Evolutionary conservation across 2,113 vertebrate genomes (phyloP).

Genomic region (Sinocyclocheilus grahami): DNA sequence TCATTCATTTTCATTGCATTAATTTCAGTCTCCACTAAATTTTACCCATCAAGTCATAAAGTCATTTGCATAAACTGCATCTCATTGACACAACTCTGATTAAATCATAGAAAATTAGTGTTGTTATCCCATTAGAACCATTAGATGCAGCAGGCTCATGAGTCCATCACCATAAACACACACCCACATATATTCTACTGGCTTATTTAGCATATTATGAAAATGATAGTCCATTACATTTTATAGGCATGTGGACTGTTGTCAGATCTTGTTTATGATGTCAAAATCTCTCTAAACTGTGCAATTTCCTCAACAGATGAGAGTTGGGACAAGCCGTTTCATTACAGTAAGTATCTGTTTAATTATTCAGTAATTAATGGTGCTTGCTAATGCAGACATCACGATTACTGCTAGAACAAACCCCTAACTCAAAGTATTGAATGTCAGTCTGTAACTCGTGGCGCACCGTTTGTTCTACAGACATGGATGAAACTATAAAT

Average conservation of each 20-base stretch:
- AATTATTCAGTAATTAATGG: not conserved
- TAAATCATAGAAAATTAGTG: not conserved
- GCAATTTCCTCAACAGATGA: slow-evolving; percentile 35
- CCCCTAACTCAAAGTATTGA: not conserved
- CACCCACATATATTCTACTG: not conserved
- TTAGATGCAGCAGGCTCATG: not conserved
- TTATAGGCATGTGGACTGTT: not conserved
- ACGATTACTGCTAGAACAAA: not conserved
- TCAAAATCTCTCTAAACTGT: slow-evolving; percentile 16
- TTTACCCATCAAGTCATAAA: not conserved
- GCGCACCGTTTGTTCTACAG: not conserved
- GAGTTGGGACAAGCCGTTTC: slow-evolving; percentile 22
- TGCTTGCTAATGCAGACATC: slow-evolving; percentile 13
- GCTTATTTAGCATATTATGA: slow-evolving; percentile 6
- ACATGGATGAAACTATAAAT: not conserved
- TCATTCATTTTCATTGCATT: no score
- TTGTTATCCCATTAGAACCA: no score
- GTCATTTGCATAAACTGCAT: not conserved
- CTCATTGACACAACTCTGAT: not conserved
- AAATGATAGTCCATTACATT: slow-evolving; percentile 2
- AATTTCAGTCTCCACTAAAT: not conserved
- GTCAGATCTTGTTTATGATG: not conserved
- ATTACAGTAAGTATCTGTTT: slow-evolving; percentile 48
- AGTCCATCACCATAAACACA: not conserved
- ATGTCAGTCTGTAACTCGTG: not conserved